Evolutionary conservation across 2,888 invertebrate species (phyloP).

Genomic region (Oxycera nigricornis): DNA sequence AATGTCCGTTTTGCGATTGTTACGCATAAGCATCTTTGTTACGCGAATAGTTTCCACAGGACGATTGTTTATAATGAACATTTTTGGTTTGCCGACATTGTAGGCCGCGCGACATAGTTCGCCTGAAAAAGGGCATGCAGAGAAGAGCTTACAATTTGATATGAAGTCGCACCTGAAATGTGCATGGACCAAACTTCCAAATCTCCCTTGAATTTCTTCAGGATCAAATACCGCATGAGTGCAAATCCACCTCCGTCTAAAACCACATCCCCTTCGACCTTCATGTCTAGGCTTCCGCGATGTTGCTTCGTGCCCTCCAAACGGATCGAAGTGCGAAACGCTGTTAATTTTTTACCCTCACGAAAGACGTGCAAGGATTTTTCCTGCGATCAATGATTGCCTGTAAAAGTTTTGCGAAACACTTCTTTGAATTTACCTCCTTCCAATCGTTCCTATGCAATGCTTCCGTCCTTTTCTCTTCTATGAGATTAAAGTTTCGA

Average conservation of each 20-base stretch:
- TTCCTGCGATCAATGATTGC: conserved; percentile 22
- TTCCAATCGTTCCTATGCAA: conserved; percentile 1
- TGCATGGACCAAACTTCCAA: conserved; percentile 25
- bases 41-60: conserved; percentile 38
- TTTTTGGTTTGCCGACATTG: conserved; percentile 38
- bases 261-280: not conserved
- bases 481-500: not conserved
- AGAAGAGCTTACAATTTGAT: not conserved
- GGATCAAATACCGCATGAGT: conserved; percentile 31
- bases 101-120: conserved; percentile 38
- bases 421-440: not conserved
- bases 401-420: not conserved
- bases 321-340: not conserved
- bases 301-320: not conserved
- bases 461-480: conserved; percentile 26
- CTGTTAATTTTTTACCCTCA: not conserved
- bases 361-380: conserved; percentile 22
- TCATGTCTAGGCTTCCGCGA: conserved; percentile 9
- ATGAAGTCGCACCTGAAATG: conserved; percentile 1
- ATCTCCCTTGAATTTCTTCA: conserved; percentile 11
- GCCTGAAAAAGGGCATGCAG: conserved; percentile 13
- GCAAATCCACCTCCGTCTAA: conserved; percentile 26
- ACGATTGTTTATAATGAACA: conserved; percentile 26
- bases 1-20: conserved; percentile 23
- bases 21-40: conserved; percentile 28